A percentile compares a stretch with the other conserved stretches of the same genome.
phyloP scores from a whole-genome alignment of 2,113 vertebrate genomes.

The Tor tambroides region DNA sequence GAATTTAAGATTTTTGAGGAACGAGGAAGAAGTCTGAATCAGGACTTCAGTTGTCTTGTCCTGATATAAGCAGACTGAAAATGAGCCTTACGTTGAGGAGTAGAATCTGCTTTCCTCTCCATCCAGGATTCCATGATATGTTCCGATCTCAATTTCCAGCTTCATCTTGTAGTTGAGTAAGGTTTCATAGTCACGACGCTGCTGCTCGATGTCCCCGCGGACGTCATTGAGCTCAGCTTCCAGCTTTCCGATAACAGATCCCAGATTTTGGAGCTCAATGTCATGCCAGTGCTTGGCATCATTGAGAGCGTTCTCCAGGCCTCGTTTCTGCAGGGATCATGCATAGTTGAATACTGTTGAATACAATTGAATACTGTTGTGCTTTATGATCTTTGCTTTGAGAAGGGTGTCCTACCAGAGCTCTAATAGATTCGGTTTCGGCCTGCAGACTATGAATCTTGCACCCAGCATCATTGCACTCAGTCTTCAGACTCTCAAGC shows the following conservation, averaged over 20 bases:
- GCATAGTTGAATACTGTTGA: too few species aligned
- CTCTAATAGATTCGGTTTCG: slow-evolving; percentile 89
- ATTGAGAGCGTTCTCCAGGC: slow-evolving; percentile 86
- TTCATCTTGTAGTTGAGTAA: slow-evolving; percentile 81
- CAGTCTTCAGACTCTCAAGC: slow-evolving; percentile 81
- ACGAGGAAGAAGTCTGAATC: neutral
- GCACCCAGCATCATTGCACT: slow-evolving; percentile 81
- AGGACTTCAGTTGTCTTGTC: too few species aligned
- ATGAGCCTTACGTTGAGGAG: slow-evolving; percentile 60
- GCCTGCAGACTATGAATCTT: slow-evolving; percentile 93
- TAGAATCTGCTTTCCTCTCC: slow-evolving; percentile 83
- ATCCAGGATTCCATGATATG: slow-evolving; percentile 89
- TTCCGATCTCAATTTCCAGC: slow-evolving; percentile 84
- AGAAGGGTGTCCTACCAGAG: slow-evolving; percentile 78
- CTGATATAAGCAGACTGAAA: neutral
- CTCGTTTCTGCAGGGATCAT: slow-evolving; percentile 81
- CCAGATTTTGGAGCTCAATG: slow-evolving; percentile 91
- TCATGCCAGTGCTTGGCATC: slow-evolving; percentile 92
- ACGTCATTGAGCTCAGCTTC: slow-evolving; percentile 88
- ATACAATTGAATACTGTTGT: neutral
- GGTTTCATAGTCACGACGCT: slow-evolving; percentile 81
- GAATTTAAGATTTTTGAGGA: neutral
- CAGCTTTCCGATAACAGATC: slow-evolving; percentile 85
- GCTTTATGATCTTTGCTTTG: neutral
- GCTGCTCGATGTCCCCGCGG: slow-evolving; percentile 83